Evolutionary conservation across 2,113 vertebrate genomes (phyloP), one percentile per base, ranked within the genome.

Genomic region (Pteronura brasiliensis): DNA sequence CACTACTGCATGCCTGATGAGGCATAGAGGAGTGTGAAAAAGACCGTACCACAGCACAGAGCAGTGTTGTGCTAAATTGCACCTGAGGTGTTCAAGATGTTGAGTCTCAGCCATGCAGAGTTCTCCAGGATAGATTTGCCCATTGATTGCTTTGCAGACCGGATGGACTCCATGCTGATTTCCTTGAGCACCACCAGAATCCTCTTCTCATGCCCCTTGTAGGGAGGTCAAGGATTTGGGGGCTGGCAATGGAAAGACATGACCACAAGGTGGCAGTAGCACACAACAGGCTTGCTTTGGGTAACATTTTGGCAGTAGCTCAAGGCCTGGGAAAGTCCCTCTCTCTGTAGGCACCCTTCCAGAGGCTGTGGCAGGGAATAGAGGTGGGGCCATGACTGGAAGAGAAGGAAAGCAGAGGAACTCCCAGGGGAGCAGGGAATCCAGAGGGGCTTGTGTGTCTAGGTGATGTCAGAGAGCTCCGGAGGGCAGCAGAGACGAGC

Each of bases 201-300:
- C 81, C 69, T 3, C 0, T 65, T 18, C 55, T 39, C 2, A 1
- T 57, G 18, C 18, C n/a, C 4, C 47, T 69, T 79, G 27, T 44
- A 44, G n/a, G 14, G 49, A 69, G n/a, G 63, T 79, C 47, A 13
- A 59, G 55, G 31, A 65, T 87, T 67, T 59, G 3, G 2, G 15
- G 27, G 36, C 80, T 36, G 6, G 3, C 17, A 34, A 63, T 72
- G 65, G 65, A 72, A 92, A 67, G 49, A 63, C 7, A 4, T 2
- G 23, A 59, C 97, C 92, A 80, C 59, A 67, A 92, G 91, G 72
- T 74, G 92, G 92, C 96, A 39, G 47, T 69, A 74, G 52, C 47
- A 36, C 14, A 12, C 79, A 89, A 2, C 0, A 20, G 25, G 61
- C 83, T 57, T 34, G 72, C 21, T n/a, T 67, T 87, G 92, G 82